These are phyloP conservation scores for Drosophila auraria DNA, from an alignment of 1,140 invertebrate species.

Conservation along the genomic window DNA sequence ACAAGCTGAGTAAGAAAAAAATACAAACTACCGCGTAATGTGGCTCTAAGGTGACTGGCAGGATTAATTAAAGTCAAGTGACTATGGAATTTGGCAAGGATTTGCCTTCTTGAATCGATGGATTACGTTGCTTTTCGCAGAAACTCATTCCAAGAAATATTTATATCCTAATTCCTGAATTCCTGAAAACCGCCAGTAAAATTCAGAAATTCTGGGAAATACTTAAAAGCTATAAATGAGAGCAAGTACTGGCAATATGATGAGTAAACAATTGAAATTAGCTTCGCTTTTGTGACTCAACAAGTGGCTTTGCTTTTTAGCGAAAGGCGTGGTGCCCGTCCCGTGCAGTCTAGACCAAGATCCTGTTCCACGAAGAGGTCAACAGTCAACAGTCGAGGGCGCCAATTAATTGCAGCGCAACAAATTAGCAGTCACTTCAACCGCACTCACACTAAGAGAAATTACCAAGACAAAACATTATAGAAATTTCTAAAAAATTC, in stretches of 20 bases:
- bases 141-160: no score
- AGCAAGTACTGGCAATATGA: not conserved
- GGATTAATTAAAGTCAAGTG: no score
- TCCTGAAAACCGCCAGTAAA: not conserved
- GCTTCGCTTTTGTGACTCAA: conserved; percentile 7
- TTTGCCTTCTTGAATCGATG: no score
- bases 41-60: no score
- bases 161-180: no score
- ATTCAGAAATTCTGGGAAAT: not conserved
- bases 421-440: conserved; percentile 11
- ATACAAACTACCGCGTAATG: no score
- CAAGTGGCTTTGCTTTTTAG: conserved; percentile 4
- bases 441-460: not conserved
- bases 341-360: conserved; percentile 14
- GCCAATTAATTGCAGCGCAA: conserved; percentile 24
- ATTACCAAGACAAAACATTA: not conserved
- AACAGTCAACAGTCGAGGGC: conserved; percentile 14
- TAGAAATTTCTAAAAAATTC: not conserved
- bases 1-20: no score
- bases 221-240: not conserved
- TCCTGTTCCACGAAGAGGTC: conserved; percentile 14
- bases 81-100: no score
- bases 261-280: not conserved
- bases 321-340: not conserved
- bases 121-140: no score